Evolutionary conservation across 1,140 invertebrate genomes (phyloP), one percentile per base, ranked within the genome.

Genomic region (Sipha flava): DNA sequence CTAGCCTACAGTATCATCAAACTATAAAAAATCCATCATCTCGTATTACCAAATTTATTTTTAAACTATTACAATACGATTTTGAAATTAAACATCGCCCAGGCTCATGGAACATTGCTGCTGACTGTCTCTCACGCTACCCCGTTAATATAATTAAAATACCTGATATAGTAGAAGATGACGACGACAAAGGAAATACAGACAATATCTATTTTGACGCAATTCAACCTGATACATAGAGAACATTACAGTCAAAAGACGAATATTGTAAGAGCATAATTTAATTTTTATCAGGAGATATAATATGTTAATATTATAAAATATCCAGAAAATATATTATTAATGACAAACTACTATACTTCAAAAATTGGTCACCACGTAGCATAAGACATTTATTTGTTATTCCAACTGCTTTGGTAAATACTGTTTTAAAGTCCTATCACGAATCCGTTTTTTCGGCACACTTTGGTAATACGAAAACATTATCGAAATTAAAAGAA

Each of bases 71-170:
- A 29, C 16, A 73, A 73, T 52, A 21, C 29, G 70, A 73, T 43
- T 3, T 72, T 3, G 40, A 43, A 47, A 26, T 43, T 4, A 72
- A 72, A 43, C 34, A 40, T 72, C 4, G 7, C 3, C 21, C 23
- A n/a, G 68, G n/a, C 82, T 84, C 37, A 83, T 92, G 89, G 97
- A 97, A 37, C 90, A 97, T n/a, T 90, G 59, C 59, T 4, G 59
- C 21, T 2, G 59, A 64, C 26, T 31, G 3, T 31, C 16, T 64
- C 2, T 64, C 21, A 5, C 21, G 59, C 3, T 64, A 64, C 26
- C 59, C 59, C 3, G 14, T 37, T 3, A 23, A 64, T 4, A 52
- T 6, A 6, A 52, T 52, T 6, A 52, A 52, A 18, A 4, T 52
- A 4, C 3, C 4, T 4, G 47, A 52, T 18, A 37, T 37, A 3